Percentiles rank a stretch among this genome's conserved stretches.
phyloP scores from a whole-genome alignment of 2,888 invertebrate genomes.

The Andrena fulva region DNA sequence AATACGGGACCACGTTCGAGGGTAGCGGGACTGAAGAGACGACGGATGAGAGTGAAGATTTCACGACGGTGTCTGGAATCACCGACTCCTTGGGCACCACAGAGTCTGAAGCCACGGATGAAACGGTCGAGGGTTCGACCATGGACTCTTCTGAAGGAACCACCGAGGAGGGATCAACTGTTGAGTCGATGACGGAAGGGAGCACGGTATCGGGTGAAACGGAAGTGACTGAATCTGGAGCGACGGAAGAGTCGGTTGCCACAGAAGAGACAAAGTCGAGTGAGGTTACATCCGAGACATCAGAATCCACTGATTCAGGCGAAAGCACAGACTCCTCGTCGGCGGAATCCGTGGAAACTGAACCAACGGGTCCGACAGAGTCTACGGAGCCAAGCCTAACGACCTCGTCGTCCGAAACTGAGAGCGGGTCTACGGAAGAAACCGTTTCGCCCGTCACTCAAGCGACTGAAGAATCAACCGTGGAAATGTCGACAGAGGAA shows the following conservation, averaged over 20 bases:
- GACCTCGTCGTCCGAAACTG: conserved; percentile 67
- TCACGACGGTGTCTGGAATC: conserved; percentile 47
- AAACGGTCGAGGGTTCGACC: conserved; percentile 51
- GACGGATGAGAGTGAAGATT: conserved; percentile 62
- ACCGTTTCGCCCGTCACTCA: conserved; percentile 55
- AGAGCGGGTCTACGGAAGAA: conserved; percentile 55
- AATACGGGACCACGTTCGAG: conserved; percentile 69
- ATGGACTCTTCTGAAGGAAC: conserved; percentile 36
- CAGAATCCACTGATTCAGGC: conserved; percentile 54
- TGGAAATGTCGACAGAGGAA: conserved; percentile 42
- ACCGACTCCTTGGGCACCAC: conserved; percentile 55
- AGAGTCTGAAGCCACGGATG: conserved; percentile 56
- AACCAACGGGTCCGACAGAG: conserved; percentile 60
- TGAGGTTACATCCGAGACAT: conserved; percentile 35
- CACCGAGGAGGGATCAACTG: conserved; percentile 37
- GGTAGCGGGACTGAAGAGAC: conserved; percentile 77
- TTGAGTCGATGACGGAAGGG: not conserved
- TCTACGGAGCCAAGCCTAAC: conserved; percentile 67
- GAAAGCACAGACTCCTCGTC: conserved; percentile 65
- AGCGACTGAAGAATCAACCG: conserved; percentile 36
- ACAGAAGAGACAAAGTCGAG: conserved; percentile 61
- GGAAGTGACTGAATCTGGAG: conserved; percentile 47
- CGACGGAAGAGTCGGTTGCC: conserved; percentile 43
- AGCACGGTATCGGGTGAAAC: conserved; percentile 8
- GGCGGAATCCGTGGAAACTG: conserved; percentile 49